Base-by-base conservation (phyloP, 2,113 vertebrate species). In the Neogobius melanostomus region DNA sequence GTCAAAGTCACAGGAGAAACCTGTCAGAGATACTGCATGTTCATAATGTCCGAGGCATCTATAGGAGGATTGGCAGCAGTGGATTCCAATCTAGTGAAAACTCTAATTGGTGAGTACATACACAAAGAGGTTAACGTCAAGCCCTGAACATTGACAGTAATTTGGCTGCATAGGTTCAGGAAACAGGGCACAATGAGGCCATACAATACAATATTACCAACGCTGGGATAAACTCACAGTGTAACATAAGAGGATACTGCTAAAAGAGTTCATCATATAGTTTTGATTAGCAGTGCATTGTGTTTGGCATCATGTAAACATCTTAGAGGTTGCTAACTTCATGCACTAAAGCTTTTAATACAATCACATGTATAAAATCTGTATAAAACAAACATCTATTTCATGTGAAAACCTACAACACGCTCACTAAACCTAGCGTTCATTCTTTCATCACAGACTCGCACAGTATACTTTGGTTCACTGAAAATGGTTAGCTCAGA, bases 301-400 rank as follows among this genome's bases (percentile, higher is more conserved):
- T 79, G 89, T 83, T 86, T 87, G 88, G 87, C 85, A 84, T 85
- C 49, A 84, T 91, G 91, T 92, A 91, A 92, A 92, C 91, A 90
- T 90, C 76, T 83, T 65, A 82, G 74, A 70, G 49, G 61, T 83
- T 86, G 85, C 82, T 81, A 74, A 90, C 81, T 89, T 91, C 88
- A 90, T 90, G 89, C 88, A 91, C 84, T 86, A 88, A 85, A 81
- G 79, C 75, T 87, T 86, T 66, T 71, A 87, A 82, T 85, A 90
- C 88, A 89, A 86, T 85, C 72, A 76, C 70, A 69, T 72, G 77
- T 80, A 80, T 85, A 67, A 83, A 87, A 87, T 43, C 68, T 84
- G 74, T 71, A 81, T 76, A 87, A 44, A 86, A 89, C 70, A 85
- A 67, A 67, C 73, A 73, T 74, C 68, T 64, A 72, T 67, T 78